Base-by-base conservation (phyloP, 2,888 invertebrate genomes). In the Ochlodes sylvanus region DNA sequence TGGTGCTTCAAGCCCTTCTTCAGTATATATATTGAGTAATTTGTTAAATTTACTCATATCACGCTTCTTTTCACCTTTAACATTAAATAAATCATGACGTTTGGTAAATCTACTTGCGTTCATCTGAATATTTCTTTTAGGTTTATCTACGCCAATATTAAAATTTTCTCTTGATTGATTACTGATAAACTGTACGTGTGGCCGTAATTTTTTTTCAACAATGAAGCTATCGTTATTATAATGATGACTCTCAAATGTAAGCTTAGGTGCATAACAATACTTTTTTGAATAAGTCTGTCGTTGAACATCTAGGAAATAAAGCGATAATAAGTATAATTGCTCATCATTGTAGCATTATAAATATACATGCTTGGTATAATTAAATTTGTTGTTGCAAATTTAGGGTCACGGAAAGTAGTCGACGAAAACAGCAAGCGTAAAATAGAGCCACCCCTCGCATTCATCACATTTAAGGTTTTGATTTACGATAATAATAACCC, bases 211-310 rank as follows among this genome's bases (percentile, higher is more conserved):
- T 12, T 42, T n/a, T 12, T 44, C 6, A 12, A 44, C 12, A 7
- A 42, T 7, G 0, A 19, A 1, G 15, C 10, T 15, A 17, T 47
- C 15, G 3, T 38, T 41, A 7, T 34, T 44, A 42, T 67, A 44
- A 32, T 61, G 60, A 54, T 67, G 60, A 27, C 60, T 67, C 7
- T 67, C 44, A 61, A 44, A 67, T 10, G 66, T 67, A n/a, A 42
- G 44, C 19, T 54, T 52, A 4, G 41, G 32, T 54, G 41, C 12
- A 44, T 14, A 44, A 55, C 32, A 44, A 34, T 27, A 5, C 34
- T 32, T 47, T 14, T 27, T 27, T 7, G 5, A 15, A 19, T 12
- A 19, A 15, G 6, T 44, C 44, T 14, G 19, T 44, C 32, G 32
- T 42, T 21, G 12, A 32, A 50, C 32, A n/a, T 56, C 64, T 64